Percentiles rank a stretch among this genome's conserved stretches.
phyloP scores from a whole-genome alignment of 2,113 vertebrate species.

The Micronisus gabar region DNA sequence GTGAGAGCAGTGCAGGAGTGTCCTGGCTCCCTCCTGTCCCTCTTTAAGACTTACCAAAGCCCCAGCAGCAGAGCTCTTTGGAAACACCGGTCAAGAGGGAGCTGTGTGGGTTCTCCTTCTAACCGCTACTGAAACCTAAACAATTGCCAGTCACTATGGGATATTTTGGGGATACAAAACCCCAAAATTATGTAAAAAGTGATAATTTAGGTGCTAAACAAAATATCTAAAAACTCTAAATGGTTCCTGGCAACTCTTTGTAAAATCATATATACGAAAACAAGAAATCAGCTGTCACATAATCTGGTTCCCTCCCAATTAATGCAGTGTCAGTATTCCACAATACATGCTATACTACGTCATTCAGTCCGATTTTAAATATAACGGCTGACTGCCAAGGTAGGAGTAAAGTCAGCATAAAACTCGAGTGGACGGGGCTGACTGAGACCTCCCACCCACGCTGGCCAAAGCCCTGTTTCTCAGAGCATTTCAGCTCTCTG shows the following conservation, averaged over 20 bases:
- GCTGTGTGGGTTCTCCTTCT: neutral
- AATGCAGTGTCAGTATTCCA: neutral
- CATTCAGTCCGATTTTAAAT: neutral
- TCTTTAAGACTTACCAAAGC: neutral
- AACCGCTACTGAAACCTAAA: neutral
- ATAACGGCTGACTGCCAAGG: neutral
- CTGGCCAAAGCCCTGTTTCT: neutral
- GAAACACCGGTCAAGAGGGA: neutral
- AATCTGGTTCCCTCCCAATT: neutral
- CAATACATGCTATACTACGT: too few species aligned
- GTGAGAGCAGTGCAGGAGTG: neutral
- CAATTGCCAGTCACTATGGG: neutral
- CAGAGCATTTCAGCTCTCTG: neutral
- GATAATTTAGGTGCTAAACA: neutral
- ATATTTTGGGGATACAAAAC: neutral
- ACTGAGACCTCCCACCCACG: neutral
- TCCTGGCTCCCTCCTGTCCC: neutral
- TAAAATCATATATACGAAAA: neutral
- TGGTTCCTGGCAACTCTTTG: neutral
- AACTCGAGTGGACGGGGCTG: too few species aligned
- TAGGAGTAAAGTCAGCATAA: rapidly evolving
- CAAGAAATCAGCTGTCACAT: neutral
- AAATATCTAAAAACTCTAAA: neutral
- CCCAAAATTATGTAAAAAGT: neutral
- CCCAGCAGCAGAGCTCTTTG: neutral